Percentiles rank a stretch among this genome's conserved stretches.
These are phyloP conservation scores for Calliopsis andreniformis DNA, from an alignment of 1,140 invertebrate genomes.

Conservation along the genomic window DNA sequence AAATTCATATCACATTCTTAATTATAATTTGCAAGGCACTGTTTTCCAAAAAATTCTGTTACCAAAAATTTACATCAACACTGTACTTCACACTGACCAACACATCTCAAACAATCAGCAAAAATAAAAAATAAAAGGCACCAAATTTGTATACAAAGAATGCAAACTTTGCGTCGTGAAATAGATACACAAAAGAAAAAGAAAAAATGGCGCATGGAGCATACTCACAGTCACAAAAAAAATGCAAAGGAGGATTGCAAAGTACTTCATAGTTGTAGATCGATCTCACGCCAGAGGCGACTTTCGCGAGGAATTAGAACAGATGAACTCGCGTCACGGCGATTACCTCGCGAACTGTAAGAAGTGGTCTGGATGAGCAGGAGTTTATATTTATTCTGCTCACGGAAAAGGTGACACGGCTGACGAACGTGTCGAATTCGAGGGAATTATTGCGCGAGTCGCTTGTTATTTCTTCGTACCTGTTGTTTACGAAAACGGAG, in stretches of 20 bases:
- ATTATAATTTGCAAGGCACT: no score
- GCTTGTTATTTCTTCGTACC: not conserved
- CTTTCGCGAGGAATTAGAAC: not conserved
- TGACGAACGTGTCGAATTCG: not conserved
- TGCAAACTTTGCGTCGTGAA: no score
- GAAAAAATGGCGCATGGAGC: no score
- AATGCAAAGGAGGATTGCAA: not conserved
- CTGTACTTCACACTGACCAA: no score
- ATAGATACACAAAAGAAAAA: no score
- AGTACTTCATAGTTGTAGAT: not conserved
- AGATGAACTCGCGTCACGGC: no score
- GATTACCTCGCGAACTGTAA: not conserved
- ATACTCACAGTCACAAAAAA: not conserved
- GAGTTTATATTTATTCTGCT: constrained; percentile 5
- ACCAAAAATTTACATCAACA: no score
- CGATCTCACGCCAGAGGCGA: not conserved
- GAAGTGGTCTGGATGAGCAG: not conserved
- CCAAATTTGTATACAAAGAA: no score
- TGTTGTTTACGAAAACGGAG: not conserved
- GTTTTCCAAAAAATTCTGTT: no score
- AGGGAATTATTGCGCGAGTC: not conserved
- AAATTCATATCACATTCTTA: not conserved
- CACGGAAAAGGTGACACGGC: not conserved
- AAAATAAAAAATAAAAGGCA: no score
- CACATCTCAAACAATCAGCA: no score